Base-by-base conservation (phyloP, 2,888 invertebrate genomes). In the Parelbella ahira region DNA sequence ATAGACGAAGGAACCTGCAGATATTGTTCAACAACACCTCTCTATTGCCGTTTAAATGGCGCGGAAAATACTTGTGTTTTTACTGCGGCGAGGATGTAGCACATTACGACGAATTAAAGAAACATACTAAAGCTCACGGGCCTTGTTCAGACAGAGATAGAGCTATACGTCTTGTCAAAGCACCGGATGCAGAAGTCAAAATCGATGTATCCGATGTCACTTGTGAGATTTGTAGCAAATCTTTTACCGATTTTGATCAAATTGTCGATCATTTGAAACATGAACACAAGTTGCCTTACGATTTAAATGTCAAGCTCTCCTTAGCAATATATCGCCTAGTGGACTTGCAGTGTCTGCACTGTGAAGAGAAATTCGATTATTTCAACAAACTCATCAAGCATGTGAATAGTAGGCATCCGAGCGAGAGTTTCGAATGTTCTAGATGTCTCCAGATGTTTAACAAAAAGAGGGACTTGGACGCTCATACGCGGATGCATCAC, bases 191-290 rank as follows among this genome's bases (percentile, higher is more conserved):
- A 1, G 82, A 80, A 63, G 66, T 78, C 2, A 82, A 80, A 69
- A 58, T 83, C 1, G 84, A 84, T 36, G 69, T 83, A 3, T 81
- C 83, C 0, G 58, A 70, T 11, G 58, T 79, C 0, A 54, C 46
- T 6, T 84, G 84, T 48, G 61, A 68, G 47, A 27, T 78, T 20
- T 84, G 84, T 48, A 50, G 54, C 0, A 58, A 60, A 25, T 5
- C 45, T 1, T 63, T 63, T 27, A 15, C 43, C 4, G 52, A 46
- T 42, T 57, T 71, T 28, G 58, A 67, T 4, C 60, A 63, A 13
- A 52, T 71, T 3, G 42, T 68, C 7, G 38, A 37, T n/a, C 73
- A 84, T 64, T 63, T 84, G 38, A 61, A 55, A 1, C 25, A 25
- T 1, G 64, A 72, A 48, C 84, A 84, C 27, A 51, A 63, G 8